Conservation (phyloP, 2,113 vertebrate genomes). For the Saccopteryx bilineata region DNA sequence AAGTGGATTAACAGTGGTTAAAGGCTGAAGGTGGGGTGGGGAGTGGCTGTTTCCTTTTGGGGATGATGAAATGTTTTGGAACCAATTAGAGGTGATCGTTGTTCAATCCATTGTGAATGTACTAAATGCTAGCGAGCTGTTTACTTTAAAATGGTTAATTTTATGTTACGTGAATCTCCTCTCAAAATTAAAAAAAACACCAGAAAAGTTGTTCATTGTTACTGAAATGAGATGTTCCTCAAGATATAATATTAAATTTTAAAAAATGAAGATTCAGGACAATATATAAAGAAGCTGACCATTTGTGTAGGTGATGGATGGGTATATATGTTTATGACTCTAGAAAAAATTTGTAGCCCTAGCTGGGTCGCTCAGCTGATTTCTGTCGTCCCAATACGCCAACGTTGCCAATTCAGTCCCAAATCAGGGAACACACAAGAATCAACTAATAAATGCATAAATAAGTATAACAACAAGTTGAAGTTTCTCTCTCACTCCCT, state of each 20-base stretch:
- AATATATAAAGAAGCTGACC: neutral
- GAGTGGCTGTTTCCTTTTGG: neutral
- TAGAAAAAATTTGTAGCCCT: neutral
- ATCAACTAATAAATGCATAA: no score
- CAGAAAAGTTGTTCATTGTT: neutral
- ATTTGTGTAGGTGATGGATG: neutral
- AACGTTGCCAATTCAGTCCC: no score
- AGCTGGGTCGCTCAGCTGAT: no score
- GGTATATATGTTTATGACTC: neutral
- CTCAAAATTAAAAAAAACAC: neutral
- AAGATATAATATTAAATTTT: neutral
- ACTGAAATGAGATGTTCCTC: neutral
- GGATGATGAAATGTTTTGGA: neutral
- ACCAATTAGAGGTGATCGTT: neutral
- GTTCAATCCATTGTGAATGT: neutral
- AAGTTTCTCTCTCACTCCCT: no score
- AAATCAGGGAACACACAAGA: no score
- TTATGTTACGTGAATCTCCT: no score
- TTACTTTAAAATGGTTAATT: no score
- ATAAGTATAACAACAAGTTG: no score
- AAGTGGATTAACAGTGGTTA: neutral
- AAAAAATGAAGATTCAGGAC: neutral
- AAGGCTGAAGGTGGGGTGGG: neutral
- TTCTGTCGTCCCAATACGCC: no score
- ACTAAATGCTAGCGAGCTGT: neutral